Conservation (phyloP, 2,797 vertebrate species). For the Scyliorhinus canicula region DNA sequence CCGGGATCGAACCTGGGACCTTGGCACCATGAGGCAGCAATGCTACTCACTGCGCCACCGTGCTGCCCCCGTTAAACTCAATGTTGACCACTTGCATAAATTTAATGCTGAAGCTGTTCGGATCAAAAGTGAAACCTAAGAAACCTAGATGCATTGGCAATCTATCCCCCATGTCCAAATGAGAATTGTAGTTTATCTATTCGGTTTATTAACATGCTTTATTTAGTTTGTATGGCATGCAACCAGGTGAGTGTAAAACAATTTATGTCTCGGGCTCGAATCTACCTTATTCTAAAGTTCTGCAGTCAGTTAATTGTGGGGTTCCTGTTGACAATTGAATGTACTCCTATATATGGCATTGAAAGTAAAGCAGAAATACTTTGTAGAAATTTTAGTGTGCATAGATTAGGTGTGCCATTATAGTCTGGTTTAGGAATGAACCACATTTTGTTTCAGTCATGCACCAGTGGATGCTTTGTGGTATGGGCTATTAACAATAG, state of each 20-base stretch:
- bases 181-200: neutral
- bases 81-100: no score
- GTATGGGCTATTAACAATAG: neutral
- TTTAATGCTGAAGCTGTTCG: neutral
- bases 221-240: neutral
- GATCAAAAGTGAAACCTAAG: neutral
- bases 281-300: neutral
- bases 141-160: neutral
- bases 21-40: no score
- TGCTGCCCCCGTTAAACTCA: no score
- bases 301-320: neutral
- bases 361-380: neutral
- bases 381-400: neutral
- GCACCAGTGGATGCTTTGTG: neutral
- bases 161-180: neutral
- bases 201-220: neutral
- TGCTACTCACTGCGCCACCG: no score
- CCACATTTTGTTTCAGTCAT: neutral
- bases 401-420: neutral
- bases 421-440: neutral
- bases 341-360: neutral
- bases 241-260: neutral
- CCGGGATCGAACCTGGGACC: no score
- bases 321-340: neutral
- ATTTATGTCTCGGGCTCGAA: neutral